These are phyloP conservation scores for Bovichtus diacanthus DNA, from an alignment of 2,797 vertebrate species.

Conservation along the genomic window DNA sequence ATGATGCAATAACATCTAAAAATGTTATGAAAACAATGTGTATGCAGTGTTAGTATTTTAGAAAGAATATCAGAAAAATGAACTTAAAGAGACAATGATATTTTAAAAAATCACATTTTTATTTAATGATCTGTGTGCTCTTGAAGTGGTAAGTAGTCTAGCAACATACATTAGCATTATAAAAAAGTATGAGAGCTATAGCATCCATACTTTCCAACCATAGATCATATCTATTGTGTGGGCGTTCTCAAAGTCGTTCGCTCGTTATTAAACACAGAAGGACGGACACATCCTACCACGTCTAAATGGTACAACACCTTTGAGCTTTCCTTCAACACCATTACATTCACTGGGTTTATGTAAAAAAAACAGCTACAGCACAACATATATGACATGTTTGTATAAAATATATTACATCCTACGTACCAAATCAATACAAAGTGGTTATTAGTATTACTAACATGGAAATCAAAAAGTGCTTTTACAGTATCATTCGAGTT, in stretches of 20 bases:
- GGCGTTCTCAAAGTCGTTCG: conserved; percentile 12
- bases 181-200: neutral
- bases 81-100: neutral
- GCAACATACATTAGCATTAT: conserved; percentile 15
- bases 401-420: conserved; percentile 63
- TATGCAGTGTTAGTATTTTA: neutral
- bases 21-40: neutral
- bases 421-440: conserved; percentile 30
- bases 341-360: conserved; percentile 61
- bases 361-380: conserved; percentile 31
- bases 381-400: conserved; percentile 24
- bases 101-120: conserved; percentile 22
- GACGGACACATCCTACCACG: conserved; percentile 1
- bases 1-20: neutral
- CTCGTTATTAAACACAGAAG: conserved; percentile 12
- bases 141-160: conserved; percentile 30
- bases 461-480: conserved; percentile 61
- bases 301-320: conserved; percentile 12
- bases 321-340: conserved; percentile 53
- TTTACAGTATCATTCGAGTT: conserved; percentile 47
- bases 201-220: conserved; percentile 6
- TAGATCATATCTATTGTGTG: conserved; percentile 26
- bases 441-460: conserved; percentile 55
- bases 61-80: neutral
- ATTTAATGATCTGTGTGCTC: conserved; percentile 49